A percentile compares a stretch with the other conserved stretches of the same genome.
Conservation (phyloP, 2,797 vertebrate species). For the Sebastes oblongus region DNA sequence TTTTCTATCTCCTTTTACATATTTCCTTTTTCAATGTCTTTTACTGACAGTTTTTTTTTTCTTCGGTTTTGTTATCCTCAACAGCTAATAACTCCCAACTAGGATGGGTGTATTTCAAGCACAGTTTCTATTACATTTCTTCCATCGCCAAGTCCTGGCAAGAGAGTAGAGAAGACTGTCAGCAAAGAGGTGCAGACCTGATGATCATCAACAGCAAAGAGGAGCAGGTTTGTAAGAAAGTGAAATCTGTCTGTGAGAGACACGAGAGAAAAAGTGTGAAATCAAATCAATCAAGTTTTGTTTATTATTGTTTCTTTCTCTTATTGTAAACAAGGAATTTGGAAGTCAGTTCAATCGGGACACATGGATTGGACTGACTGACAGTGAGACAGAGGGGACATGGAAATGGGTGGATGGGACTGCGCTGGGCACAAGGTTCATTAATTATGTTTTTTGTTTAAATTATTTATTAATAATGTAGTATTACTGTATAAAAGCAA, state of each 20-base stretch:
- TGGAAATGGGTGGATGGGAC: slow-evolving; percentile 62
- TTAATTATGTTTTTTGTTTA: neutral
- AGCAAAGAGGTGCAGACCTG: too few relatives aligned
- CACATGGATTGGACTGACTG: slow-evolving; percentile 50
- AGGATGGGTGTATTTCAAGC: fast-evolving
- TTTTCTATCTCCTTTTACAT: neutral
- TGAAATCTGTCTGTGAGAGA: neutral
- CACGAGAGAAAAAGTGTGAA: fast-evolving
- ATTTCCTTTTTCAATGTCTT: neutral
- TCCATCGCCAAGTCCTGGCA: fast-evolving
- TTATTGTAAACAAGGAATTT: slow-evolving; percentile 30
- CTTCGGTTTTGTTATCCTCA: too few relatives aligned
- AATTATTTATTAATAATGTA: too few relatives aligned
- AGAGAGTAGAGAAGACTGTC: too few relatives aligned
- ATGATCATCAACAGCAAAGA: slow-evolving; percentile 30
- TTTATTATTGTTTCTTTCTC: neutral
- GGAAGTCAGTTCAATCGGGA: fast-evolving
- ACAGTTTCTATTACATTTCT: too few relatives aligned
- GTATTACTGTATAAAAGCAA: too few relatives aligned
- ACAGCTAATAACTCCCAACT: fast-evolving
- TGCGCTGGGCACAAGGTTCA: slow-evolving; percentile 19
- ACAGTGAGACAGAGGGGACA: neutral
- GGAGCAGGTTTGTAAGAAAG: slow-evolving; percentile 34
- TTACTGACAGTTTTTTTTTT: too few relatives aligned
- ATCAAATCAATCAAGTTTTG: neutral